Percentiles rank a stretch among this genome's conserved stretches.
Evolutionary conservation across 2,113 vertebrate genomes (phyloP).

Genomic region (Perca flavescens): DNA sequence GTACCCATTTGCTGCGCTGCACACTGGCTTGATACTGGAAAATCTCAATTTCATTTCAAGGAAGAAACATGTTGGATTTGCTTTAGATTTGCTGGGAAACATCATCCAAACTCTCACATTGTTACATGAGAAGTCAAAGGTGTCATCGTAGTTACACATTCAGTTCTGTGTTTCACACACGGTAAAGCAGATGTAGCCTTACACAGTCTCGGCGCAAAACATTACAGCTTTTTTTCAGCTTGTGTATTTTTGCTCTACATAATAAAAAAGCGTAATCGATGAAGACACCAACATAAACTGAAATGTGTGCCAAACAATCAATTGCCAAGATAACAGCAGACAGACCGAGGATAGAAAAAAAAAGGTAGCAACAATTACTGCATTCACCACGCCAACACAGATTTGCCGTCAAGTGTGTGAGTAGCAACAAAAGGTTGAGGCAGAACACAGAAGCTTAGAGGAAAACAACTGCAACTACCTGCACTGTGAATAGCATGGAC

Average conservation of each 20-base stretch:
- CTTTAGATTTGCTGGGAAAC: neutral
- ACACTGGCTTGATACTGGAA: neutral
- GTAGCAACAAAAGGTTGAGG: constrained; percentile 42
- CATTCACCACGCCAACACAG: constrained; percentile 19
- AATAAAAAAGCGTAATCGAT: constrained; percentile 16
- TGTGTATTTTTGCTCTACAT: neutral
- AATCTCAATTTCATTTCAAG: neutral
- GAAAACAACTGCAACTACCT: constrained; percentile 49
- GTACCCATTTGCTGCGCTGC: constrained; percentile 2
- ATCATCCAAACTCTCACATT: neutral
- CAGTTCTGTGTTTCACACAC: neutral
- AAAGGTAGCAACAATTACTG: constrained; percentile 45
- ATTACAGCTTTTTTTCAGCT: neutral
- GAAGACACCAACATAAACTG: constrained; percentile 6
- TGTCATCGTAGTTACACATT: neutral
- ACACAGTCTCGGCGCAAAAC: neutral
- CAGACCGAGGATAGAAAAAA: neutral
- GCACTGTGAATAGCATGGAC: constrained; percentile 15
- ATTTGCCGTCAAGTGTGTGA: constrained; percentile 20
- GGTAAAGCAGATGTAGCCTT: neutral
- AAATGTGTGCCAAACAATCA: constrained; percentile 43
- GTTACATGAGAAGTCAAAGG: neutral
- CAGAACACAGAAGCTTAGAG: constrained; percentile 21
- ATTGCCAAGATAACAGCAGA: constrained; percentile 26
- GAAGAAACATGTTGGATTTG: constrained; percentile 2